A percentile compares a stretch with the other conserved stretches of the same genome.
Conservation (phyloP, 2,888 invertebrate species). For the Liopterus haemorrhoidalis region DNA sequence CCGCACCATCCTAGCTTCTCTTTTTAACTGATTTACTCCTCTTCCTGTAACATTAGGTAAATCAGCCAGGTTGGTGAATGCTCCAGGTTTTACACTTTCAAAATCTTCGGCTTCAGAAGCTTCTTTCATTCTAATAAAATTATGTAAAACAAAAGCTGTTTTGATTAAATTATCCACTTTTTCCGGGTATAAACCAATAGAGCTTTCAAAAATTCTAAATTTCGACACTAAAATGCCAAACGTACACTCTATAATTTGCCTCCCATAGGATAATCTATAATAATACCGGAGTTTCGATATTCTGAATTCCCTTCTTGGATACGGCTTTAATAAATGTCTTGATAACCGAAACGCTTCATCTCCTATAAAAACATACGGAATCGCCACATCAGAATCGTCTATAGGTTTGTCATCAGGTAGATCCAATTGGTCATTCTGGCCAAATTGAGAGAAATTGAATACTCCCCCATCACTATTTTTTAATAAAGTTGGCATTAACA, state of each 20-base stretch:
- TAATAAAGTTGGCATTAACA: conserved; percentile 5
- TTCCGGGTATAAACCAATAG: conserved; percentile 2
- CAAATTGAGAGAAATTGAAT: conserved; percentile 8
- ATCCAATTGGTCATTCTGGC: conserved; percentile 4
- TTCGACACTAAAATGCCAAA: conserved; percentile 8
- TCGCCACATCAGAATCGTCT: neutral
- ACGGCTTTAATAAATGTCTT: conserved; percentile 7
- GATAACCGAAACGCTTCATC: conserved; percentile 12
- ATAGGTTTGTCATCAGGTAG: conserved; percentile 6
- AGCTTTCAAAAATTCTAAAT: conserved; percentile 11
- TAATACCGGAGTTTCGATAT: conserved; percentile 1
- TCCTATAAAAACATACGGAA: conserved; percentile 10
- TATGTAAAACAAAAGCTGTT: conserved; percentile 10
- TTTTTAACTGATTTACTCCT: conserved; percentile 9
- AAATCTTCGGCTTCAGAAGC: conserved; percentile 6
- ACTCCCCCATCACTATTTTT: conserved; percentile 11
- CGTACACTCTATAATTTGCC: conserved; percentile 9
- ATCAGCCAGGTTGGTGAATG: conserved; percentile 4
- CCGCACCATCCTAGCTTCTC: conserved; percentile 8
- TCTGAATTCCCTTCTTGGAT: conserved; percentile 11
- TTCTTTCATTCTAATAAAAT: conserved; percentile 8
- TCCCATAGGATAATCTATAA: conserved; percentile 7
- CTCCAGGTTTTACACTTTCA: conserved; percentile 9
- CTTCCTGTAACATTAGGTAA: conserved; percentile 11
- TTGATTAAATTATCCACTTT: conserved; percentile 9